Evolutionary conservation across 2,797 vertebrate genomes (phyloP).

Genomic region (Halcyon badia): DNA sequence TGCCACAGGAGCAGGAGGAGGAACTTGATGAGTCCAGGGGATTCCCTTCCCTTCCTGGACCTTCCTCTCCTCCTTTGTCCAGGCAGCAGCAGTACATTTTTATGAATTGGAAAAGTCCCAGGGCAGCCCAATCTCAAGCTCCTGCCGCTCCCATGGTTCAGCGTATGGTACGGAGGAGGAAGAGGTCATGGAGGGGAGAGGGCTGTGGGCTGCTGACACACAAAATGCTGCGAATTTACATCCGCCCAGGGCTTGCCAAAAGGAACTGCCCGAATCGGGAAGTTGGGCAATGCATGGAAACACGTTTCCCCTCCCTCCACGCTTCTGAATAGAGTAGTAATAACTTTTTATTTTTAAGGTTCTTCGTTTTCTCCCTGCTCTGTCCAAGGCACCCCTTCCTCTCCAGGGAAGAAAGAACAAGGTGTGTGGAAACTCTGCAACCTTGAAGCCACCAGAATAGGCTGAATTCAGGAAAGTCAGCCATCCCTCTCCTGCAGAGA

Average conservation of each 20-base stretch:
- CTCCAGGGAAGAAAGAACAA: background rate
- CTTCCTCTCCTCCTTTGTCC: background rate
- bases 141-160: background rate
- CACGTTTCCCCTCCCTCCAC: background rate
- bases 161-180: background rate
- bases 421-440: background rate
- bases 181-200: constrained; percentile 5
- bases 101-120: constrained; percentile 56
- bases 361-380: background rate
- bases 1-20: background rate
- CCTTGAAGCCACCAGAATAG: background rate
- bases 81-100: background rate
- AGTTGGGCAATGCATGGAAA: constrained; percentile 43
- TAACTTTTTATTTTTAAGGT: background rate
- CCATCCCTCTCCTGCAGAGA: background rate
- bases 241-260: background rate
- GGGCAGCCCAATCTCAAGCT: background rate
- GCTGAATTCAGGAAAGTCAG: background rate
- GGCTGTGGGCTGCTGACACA: background rate
- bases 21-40: constrained; percentile 41
- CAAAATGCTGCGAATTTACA: constrained; percentile 8
- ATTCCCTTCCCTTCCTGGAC: constrained; percentile 52
- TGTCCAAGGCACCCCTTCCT: background rate
- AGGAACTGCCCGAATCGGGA: constrained; percentile 63
- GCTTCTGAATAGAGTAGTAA: background rate